Conservation (phyloP, 2,888 invertebrate species). For the Dendrolimus houi region DNA sequence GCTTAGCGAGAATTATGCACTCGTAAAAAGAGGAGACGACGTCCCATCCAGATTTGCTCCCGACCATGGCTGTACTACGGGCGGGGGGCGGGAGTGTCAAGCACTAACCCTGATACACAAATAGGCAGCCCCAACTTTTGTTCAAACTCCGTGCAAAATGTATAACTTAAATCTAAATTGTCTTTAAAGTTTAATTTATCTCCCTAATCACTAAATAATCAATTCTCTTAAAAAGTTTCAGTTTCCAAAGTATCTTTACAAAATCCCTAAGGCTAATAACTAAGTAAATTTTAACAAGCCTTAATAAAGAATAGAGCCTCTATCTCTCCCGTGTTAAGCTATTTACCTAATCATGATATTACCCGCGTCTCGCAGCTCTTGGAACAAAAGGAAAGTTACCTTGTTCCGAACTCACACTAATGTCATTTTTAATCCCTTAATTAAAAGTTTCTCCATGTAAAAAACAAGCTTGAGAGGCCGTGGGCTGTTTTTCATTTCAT, state of each 20-base stretch:
- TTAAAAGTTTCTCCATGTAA: constrained; percentile 67
- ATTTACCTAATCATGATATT: constrained; percentile 34
- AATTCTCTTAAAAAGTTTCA: constrained; percentile 12
- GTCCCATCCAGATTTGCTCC: no score
- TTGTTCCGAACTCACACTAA: constrained; percentile 63
- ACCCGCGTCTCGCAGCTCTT: constrained; percentile 18
- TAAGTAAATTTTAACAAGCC: constrained; percentile 33
- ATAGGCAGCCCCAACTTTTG: no score
- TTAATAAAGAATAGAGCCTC: constrained; percentile 24
- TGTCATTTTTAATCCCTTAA: constrained; percentile 75
- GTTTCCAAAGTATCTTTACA: constrained; percentile 15
- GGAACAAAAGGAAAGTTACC: constrained; percentile 59
- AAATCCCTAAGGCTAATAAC: constrained; percentile 18
- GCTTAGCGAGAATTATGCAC: no score
- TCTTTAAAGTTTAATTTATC: neutral
- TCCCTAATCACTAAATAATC: constrained; percentile 1
- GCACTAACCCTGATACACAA: no score
- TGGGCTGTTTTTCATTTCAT: constrained; percentile 67
- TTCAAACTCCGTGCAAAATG: no score
- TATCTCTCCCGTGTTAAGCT: constrained; percentile 22
- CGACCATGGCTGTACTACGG: no score
- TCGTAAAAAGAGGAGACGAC: no score
- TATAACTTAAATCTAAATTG: neutral
- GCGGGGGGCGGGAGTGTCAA: no score
- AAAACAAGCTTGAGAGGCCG: constrained; percentile 42